Conservation (phyloP, 2,888 invertebrate genomes). For the Gerris lacustris region DNA sequence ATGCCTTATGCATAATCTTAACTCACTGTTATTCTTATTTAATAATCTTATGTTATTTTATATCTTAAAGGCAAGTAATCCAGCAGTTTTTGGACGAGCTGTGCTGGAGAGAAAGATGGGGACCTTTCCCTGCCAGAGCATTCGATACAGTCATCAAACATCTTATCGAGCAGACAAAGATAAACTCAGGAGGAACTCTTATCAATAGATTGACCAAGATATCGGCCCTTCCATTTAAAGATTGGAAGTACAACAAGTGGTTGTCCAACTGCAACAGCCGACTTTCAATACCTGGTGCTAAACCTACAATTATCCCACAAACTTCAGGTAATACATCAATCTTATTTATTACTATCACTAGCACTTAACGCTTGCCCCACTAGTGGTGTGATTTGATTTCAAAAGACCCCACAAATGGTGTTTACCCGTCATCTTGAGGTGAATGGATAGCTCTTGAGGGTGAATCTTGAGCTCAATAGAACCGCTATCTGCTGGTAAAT, state of each 20-base stretch:
- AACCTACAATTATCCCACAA: neutral
- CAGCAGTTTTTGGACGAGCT: conserved; percentile 83
- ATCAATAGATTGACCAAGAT: conserved; percentile 38
- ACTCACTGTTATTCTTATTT: too few species aligned
- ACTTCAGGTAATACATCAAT: neutral
- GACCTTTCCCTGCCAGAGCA: conserved; percentile 59
- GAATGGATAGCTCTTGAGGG: too few species aligned
- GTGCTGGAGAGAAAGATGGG: conserved; percentile 78
- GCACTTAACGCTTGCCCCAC: too few species aligned
- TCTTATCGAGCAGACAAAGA: conserved; percentile 62
- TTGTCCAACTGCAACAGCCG: conserved; percentile 19
- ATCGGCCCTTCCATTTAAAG: conserved; percentile 53
- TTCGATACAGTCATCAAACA: conserved; percentile 71
- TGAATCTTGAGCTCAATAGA: too few species aligned
- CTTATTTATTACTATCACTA: neutral
- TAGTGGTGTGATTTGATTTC: too few species aligned
- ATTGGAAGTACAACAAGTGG: conserved; percentile 40
- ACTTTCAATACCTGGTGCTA: neutral
- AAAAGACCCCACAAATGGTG: too few species aligned
- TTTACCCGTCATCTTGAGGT: too few species aligned
- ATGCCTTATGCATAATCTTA: too few species aligned
- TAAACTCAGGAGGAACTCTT: conserved; percentile 44
- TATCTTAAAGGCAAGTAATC: conserved; percentile 53
- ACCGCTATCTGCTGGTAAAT: too few species aligned
- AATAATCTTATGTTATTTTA: too few species aligned